phyloP scores from a whole-genome alignment of 2,113 vertebrate species.

The Ceyx margarethae region DNA sequence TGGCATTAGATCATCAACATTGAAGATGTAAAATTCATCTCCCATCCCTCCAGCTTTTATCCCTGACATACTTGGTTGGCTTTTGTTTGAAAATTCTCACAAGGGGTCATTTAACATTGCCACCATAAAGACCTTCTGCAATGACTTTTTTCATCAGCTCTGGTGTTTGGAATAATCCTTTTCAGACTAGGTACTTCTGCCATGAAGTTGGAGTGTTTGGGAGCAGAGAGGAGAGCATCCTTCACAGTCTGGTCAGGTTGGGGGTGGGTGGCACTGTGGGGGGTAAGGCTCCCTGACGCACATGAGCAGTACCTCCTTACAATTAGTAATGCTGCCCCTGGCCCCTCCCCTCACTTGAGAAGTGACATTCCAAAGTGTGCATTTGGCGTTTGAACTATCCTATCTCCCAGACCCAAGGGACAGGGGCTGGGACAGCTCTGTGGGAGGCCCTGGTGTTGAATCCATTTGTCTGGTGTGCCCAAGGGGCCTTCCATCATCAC shows the following conservation, averaged over 20 bases:
- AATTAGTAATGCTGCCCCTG: slow-evolving; percentile 13
- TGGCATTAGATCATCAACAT: neutral
- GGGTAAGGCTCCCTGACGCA: neutral
- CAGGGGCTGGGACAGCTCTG: slow-evolving; percentile 23
- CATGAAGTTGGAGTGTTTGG: neutral
- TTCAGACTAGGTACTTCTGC: slow-evolving; percentile 2
- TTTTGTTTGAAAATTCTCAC: slow-evolving; percentile 31
- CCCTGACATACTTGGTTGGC: neutral
- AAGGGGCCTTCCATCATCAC: slow-evolving; percentile 67
- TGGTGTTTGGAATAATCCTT: slow-evolving; percentile 11
- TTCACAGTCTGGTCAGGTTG: neutral
- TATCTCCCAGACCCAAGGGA: neutral
- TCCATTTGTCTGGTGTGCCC: slow-evolving; percentile 63
- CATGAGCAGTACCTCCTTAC: neutral
- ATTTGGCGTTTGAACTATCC: slow-evolving; percentile 47
- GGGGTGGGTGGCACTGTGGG: neutral
- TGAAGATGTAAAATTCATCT: neutral
- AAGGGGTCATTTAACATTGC: slow-evolving; percentile 23
- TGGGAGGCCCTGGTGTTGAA: slow-evolving; percentile 60
- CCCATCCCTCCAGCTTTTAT: neutral
- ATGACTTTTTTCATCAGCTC: slow-evolving; percentile 1
- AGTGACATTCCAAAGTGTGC: neutral
- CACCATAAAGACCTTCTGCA: neutral
- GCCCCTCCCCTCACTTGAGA: neutral
- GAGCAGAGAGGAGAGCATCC: neutral